A percentile compares a stretch with the other conserved stretches of the same genome.
phyloP scores from a whole-genome alignment of 2,113 vertebrate species.

The Silurus asotus region DNA sequence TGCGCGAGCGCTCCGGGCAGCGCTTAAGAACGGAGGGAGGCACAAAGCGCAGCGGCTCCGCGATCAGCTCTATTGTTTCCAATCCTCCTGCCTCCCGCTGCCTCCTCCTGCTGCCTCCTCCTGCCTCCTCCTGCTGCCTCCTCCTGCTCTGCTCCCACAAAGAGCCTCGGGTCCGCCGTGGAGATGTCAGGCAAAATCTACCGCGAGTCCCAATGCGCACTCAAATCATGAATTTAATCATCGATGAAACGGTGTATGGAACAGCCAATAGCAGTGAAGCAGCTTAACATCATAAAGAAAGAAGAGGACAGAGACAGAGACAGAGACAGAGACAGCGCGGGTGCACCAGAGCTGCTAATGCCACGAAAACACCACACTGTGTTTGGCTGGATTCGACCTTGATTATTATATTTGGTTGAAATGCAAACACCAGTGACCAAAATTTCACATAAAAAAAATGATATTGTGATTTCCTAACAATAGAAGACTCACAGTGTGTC shows the following conservation, averaged over 20 bases:
- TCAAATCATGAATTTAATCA: neutral
- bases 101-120: slow-evolving; percentile 21
- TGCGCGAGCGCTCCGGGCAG: slow-evolving; percentile 40
- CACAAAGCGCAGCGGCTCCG: slow-evolving; percentile 50
- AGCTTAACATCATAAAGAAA: slow-evolving; percentile 10
- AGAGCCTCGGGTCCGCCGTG: neutral
- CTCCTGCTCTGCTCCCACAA: neutral
- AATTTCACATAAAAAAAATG: neutral
- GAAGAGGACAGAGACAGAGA: neutral
- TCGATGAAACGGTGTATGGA: neutral
- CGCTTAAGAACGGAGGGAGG: slow-evolving; percentile 16
- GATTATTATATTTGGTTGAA: neutral
- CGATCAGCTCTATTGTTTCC: slow-evolving; percentile 62
- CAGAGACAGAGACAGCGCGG: slow-evolving; percentile 6
- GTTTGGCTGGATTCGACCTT: slow-evolving; percentile 23
- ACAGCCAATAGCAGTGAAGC: neutral
- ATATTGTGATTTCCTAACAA: neutral
- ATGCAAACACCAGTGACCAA: neutral
- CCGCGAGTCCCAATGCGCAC: neutral
- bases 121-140: slow-evolving; percentile 44
- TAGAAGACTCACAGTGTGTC: neutral
- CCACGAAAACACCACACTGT: slow-evolving; percentile 52
- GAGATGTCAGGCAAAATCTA: neutral
- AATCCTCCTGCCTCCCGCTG: slow-evolving; percentile 50
- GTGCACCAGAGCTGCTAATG: slow-evolving; percentile 51